Base-by-base conservation (phyloP, 2,797 vertebrate species). In the Streptopelia turtur region DNA sequence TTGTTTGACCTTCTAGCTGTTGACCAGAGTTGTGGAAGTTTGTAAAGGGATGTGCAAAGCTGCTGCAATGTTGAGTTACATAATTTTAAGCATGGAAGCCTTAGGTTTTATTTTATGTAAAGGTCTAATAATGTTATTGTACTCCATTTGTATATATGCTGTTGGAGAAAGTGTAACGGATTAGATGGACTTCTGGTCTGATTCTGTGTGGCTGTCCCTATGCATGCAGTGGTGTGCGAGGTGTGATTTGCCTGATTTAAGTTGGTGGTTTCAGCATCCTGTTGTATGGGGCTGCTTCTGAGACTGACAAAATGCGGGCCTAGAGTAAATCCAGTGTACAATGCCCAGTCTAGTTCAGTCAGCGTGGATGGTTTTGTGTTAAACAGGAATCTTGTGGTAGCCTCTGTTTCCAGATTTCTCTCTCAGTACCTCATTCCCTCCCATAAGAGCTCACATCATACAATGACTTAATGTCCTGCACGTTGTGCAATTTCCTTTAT, bases 301-400 rank as follows among this genome's bases (percentile, higher is more conserved):
- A 87, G 56, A 39, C 75, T 84, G 63, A 93, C 71, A 85, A 53
- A 89, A 37, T 57, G 47, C 61, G 75, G 49, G 30, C 37, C 45
- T 18, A 11, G 27, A 83, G 61, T 78, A 91, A 93, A 88, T 71
- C 31, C 55, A 47, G 61, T n/a, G 21, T 65, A 43, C 45, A 68
- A 4, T 88, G 37, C 37, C 76, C 27, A 24, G 35, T 74, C 68
- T 87, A 56, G 57, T 93, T 86, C 80, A 57, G 60, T 74, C 60
- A 70, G 28, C 55, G 43, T 0, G 0, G 30, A 50, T 66, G 28
- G 22, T 80, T 57, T 85, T 22, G 17, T 83, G n/a, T 37, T 85
- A 68, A 94, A 81, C 37, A n/a, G 35, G 71, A 77, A 60, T 92
- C 56, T 70, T 89, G 49, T 59, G 59, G 52, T 87, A 74, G 56